These are phyloP conservation scores for Anas platyrhynchos DNA, from an alignment of 2,113 vertebrate species.

Conservation along the genomic window DNA sequence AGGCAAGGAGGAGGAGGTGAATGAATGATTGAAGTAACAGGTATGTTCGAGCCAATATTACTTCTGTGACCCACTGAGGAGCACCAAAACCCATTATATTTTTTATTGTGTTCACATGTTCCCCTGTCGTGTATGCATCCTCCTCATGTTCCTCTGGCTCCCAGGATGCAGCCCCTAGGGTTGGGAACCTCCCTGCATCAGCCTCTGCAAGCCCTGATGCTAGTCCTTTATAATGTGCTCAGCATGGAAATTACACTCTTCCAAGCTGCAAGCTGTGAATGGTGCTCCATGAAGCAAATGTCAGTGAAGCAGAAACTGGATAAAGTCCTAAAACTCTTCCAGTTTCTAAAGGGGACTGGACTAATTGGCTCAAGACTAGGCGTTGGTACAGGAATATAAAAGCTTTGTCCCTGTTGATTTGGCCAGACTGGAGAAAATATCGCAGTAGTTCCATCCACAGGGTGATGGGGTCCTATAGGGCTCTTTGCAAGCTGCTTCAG, in stretches of 20 bases:
- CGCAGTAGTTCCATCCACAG: background rate
- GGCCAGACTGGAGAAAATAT: background rate
- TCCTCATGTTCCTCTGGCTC: background rate
- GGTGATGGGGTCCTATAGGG: background rate
- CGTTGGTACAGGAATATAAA: accelerated
- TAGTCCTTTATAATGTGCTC: background rate
- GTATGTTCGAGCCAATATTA: background rate
- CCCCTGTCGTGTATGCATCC: background rate
- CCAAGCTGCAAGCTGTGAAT: background rate
- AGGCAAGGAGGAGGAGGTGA: background rate
- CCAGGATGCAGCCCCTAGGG: background rate
- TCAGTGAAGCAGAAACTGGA: background rate
- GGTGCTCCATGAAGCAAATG: background rate
- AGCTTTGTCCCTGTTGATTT: background rate
- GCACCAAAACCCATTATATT: background rate
- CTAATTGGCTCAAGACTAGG: background rate
- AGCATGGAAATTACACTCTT: background rate
- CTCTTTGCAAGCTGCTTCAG: background rate
- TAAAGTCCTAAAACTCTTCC: background rate
- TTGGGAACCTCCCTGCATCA: background rate
- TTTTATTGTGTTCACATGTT: background rate
- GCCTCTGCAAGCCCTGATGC: background rate
- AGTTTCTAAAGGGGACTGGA: background rate
- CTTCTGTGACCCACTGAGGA: background rate
- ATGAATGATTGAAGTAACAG: background rate